A percentile compares a stretch with the other conserved stretches of the same genome.
phyloP scores from a whole-genome alignment of 2,888 invertebrate species.

The Metellina segmentata region DNA sequence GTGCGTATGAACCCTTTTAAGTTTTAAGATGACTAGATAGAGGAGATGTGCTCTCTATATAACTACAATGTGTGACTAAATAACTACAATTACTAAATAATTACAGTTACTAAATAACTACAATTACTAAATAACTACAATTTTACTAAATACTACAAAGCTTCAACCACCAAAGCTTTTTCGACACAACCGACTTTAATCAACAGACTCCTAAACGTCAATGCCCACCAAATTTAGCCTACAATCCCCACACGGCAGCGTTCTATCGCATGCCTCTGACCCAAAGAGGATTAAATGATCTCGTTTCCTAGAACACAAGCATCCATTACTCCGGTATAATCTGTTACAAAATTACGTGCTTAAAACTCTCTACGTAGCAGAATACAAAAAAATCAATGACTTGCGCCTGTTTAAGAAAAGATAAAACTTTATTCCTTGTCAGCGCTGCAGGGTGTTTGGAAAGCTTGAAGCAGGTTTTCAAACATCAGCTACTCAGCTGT shows the following conservation, averaged over 20 bases:
- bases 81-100: no score
- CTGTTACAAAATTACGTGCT: conserved; percentile 42
- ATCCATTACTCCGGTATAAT: conserved; percentile 8
- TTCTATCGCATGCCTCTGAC: background rate
- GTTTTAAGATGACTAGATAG: no score
- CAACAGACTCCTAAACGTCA: background rate
- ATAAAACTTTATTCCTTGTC: conserved; percentile 59
- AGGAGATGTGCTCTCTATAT: no score
- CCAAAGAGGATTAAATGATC: conserved; percentile 36
- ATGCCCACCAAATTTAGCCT: background rate
- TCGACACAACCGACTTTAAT: background rate
- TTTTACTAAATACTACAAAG: no score
- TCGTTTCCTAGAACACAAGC: conserved; percentile 14
- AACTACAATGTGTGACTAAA: no score
- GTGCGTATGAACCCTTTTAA: no score
- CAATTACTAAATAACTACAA: no score
- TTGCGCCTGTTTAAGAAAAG: conserved; percentile 45
- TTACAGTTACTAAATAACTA: no score
- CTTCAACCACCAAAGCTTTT: no score
- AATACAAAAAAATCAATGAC: conserved; percentile 23
- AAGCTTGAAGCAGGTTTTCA: conserved; percentile 28
- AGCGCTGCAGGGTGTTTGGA: conserved; percentile 52
- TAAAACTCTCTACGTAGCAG: conserved; percentile 5
- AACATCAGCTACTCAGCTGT: conserved; percentile 27
- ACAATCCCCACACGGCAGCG: background rate